These are phyloP conservation scores for Camponotus vicinus DNA, from an alignment of 1,140 invertebrate genomes.

Conservation along the genomic window DNA sequence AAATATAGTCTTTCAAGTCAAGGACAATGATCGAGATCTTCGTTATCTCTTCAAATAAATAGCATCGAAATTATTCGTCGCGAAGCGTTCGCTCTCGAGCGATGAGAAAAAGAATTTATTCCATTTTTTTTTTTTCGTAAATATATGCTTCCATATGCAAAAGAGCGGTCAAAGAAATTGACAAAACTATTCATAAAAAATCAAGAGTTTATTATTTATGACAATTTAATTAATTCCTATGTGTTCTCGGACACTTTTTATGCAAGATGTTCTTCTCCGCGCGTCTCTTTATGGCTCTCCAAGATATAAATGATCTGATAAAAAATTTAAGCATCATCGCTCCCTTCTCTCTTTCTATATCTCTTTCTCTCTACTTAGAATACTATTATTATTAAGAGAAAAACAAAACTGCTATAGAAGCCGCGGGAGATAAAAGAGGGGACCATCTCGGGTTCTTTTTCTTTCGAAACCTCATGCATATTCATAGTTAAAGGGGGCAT, in stretches of 20 bases:
- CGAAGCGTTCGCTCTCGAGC: conserved; percentile 8
- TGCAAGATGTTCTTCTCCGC: conserved; percentile 75
- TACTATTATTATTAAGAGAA: conserved; percentile 74
- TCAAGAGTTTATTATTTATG: conserved; percentile 71
- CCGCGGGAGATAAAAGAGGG: conserved; percentile 55
- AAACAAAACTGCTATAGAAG: conserved; percentile 67
- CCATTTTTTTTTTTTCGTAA: not conserved
- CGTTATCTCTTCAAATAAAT: conserved; percentile 41
- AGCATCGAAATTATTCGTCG: not conserved
- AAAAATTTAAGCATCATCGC: conserved; percentile 76
- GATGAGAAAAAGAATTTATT: conserved; percentile 24
- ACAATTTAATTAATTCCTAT: conserved; percentile 82
- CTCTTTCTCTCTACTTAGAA: not conserved
- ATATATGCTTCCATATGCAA: conserved; percentile 31
- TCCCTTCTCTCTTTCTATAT: conserved; percentile 33
- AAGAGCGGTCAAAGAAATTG: conserved; percentile 15
- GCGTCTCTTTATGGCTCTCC: conserved; percentile 77
- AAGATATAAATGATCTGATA: conserved; percentile 83
- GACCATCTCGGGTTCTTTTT: conserved; percentile 37
- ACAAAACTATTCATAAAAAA: conserved; percentile 73
- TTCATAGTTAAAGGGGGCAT: conserved; percentile 77
- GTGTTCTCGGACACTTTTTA: conserved; percentile 78
- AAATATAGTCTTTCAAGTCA: not conserved
- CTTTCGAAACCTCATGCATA: conserved; percentile 78
- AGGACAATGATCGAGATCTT: conserved; percentile 16